These are phyloP conservation scores for Pantala flavescens DNA, from an alignment of 1,140 invertebrate species.

Conservation along the genomic window DNA sequence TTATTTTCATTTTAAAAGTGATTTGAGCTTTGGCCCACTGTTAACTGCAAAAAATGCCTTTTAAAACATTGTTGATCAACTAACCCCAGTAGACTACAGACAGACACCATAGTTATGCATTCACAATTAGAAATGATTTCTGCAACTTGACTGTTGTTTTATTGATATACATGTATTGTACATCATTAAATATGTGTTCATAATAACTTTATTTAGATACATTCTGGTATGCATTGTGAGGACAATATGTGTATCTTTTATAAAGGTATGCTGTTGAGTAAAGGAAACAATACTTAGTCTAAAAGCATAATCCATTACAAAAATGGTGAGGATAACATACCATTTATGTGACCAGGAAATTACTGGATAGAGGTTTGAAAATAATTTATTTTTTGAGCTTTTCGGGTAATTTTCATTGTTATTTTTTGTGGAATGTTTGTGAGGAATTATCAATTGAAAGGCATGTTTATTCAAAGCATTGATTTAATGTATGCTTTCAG, in stretches of 20 bases:
- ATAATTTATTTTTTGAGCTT: neutral
- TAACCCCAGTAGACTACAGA: neutral
- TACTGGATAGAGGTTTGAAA: neutral
- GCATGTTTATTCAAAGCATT: neutral
- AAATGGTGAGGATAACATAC: neutral
- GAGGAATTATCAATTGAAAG: neutral
- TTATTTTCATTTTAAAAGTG: too few species aligned
- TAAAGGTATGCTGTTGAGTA: constrained; percentile 9
- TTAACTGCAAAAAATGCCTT: too few species aligned
- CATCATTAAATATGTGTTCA: constrained; percentile 10
- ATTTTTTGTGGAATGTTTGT: neutral
- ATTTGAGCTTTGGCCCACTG: too few species aligned
- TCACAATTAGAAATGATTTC: constrained; percentile 8
- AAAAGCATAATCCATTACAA: neutral
- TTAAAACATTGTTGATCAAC: constrained; percentile 4
- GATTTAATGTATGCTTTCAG: neutral
- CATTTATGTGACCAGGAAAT: constrained; percentile 1
- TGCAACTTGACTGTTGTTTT: constrained; percentile 9
- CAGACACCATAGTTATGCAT: constrained; percentile 3
- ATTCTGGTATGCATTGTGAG: constrained; percentile 1
- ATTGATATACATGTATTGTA: neutral
- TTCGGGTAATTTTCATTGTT: neutral
- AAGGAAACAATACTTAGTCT: constrained; percentile 6
- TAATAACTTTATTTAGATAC: constrained; percentile 7
- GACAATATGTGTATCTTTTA: constrained; percentile 10